Base-by-base conservation (phyloP, 1,140 invertebrate species). In the Drosophila ficusphila region DNA sequence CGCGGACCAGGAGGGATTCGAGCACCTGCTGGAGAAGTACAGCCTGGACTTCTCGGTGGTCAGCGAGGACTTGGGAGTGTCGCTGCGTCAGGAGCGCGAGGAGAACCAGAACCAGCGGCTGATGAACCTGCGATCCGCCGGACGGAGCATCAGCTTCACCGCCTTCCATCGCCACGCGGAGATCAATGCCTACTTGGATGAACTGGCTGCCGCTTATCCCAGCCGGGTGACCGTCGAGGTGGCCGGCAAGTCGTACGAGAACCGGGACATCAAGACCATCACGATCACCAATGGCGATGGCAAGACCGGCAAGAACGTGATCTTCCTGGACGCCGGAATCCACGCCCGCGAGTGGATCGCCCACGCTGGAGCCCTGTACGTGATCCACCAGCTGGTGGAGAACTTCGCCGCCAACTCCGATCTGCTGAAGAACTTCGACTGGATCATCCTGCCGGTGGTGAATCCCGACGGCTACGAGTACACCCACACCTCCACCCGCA, bases 311-410 rank as follows among this genome's bases (percentile, higher is more conserved):
- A 94, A 94, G 65, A 93, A 92, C 0, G 92, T 93, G 0, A 93
- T 94, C 58, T 86, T 94, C 11, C 89, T 94, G 21, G 93, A 94
- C 53, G 93, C 92, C 18, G 93, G 92, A 4, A 92, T 93, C 7
- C 95, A 96, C 90, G 95, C 95, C 0, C 92, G 95, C 61, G 95
- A 96, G 91, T 96, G 95, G 95, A 93, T 95, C 29, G 93, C 94
- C 0, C 93, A 94, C 4, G 93, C 95, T 0, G 93, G 93, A 0
- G 93, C 93, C 4, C 72, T 95, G 3, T 95, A 94, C 88, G 93
- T 95, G 23, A 94, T 95, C 29, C 81, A 94, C 42, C 92, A 95
- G 79, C 85, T 95, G 38, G 92, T 93, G 0, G 93, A 93, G 51
- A 92, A 94, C 44, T 85, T 93, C 78, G 92, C 76, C 1, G 90